These are phyloP conservation scores for Dinomys branickii DNA, from an alignment of 2,113 vertebrate species.

Conservation along the genomic window DNA sequence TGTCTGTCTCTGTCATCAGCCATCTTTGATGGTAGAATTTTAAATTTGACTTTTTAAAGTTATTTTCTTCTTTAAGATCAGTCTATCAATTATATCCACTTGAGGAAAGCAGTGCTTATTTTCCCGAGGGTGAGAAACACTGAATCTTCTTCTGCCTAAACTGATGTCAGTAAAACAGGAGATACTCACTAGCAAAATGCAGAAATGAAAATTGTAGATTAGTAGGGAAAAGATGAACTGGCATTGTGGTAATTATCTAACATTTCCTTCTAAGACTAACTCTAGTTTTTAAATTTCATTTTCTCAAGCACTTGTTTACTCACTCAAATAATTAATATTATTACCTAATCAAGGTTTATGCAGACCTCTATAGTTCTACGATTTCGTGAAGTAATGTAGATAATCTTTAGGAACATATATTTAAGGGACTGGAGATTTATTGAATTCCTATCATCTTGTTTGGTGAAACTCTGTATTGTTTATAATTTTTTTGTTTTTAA, in stretches of 20 bases:
- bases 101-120: neutral
- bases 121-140: neutral
- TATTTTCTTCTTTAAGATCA: neutral
- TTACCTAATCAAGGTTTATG: neutral
- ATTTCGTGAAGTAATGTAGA: constrained; percentile 44
- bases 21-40: constrained; percentile 23
- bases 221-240: neutral
- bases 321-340: neutral
- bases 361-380: neutral
- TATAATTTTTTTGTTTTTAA: too few relatives aligned
- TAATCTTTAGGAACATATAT: neutral
- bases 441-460: neutral
- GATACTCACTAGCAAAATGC: neutral
- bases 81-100: neutral
- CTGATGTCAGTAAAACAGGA: neutral
- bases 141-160: neutral
- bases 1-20: neutral
- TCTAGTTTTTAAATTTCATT: constrained; percentile 1
- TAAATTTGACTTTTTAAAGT: neutral
- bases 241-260: constrained; percentile 21
- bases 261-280: neutral
- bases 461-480: too few relatives aligned
- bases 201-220: neutral
- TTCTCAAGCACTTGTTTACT: constrained; percentile 23
- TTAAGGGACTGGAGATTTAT: neutral